Conservation (phyloP, 2,888 invertebrate species). For the Lasioglossum leucozonium region DNA sequence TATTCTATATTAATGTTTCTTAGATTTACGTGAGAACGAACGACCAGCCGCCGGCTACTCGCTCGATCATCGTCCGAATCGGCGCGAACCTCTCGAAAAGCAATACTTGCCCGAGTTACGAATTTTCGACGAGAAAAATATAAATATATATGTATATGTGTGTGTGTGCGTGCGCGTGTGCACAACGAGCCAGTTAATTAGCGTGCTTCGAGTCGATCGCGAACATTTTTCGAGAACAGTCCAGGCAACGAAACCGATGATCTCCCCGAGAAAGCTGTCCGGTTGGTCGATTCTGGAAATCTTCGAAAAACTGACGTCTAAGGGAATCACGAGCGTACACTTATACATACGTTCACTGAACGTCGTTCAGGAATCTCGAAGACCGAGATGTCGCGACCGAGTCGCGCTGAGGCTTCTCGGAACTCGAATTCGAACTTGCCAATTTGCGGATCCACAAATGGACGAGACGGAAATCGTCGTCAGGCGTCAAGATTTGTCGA, state of each 20-base stretch:
- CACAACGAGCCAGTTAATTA: background rate
- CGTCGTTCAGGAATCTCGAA: background rate
- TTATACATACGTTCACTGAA: background rate
- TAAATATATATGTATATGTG: background rate
- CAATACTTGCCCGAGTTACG: conserved; percentile 13
- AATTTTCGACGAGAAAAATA: conserved; percentile 6
- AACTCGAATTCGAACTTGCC: background rate
- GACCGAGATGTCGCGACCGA: background rate
- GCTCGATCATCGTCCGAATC: conserved; percentile 32
- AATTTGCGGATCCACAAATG: background rate
- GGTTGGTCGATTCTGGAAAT: conserved; percentile 54
- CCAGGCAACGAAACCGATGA: conserved; percentile 20
- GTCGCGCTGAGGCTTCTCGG: background rate
- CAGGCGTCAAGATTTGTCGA: conserved; percentile 65
- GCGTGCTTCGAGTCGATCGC: background rate
- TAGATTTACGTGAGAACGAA: conserved; percentile 74
- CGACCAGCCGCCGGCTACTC: conserved; percentile 47
- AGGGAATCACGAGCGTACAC: conserved; percentile 24
- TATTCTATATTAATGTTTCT: conserved; percentile 84
- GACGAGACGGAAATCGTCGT: background rate
- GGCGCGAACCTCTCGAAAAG: background rate
- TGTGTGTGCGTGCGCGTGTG: background rate
- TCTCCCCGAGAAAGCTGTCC: conserved; percentile 28
- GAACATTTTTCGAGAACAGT: background rate
- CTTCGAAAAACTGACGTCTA: conserved; percentile 58